Percentiles rank a stretch among this genome's conserved stretches.
These are phyloP conservation scores for Eretmochelys imbricata DNA, from an alignment of 2,113 vertebrate species.

Conservation along the genomic window DNA sequence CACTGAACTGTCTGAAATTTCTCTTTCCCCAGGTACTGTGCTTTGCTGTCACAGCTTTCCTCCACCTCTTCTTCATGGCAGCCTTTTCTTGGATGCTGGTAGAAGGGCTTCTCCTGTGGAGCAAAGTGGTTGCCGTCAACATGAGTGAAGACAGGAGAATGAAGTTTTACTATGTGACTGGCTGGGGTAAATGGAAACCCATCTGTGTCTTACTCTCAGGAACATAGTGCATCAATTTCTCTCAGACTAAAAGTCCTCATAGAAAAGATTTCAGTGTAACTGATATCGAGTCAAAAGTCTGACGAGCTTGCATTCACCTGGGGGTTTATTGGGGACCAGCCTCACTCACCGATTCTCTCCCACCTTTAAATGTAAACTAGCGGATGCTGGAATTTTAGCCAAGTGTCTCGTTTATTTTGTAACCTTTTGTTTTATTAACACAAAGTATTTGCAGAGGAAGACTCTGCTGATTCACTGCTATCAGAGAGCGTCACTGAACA, in stretches of 20 bases:
- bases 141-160: conserved; percentile 87
- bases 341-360: not conserved
- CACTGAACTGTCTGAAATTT: not conserved
- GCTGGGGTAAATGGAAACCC: conserved; percentile 85
- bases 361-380: not conserved
- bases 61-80: conserved; percentile 92
- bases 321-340: accelerated
- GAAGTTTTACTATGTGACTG: conserved; percentile 87
- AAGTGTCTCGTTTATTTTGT: not conserved
- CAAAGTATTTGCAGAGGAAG: not conserved
- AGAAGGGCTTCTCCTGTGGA: conserved; percentile 93
- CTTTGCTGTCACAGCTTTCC: conserved; percentile 82
- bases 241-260: not conserved
- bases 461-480: not conserved
- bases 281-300: not conserved
- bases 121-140: conserved; percentile 92
- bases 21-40: conserved; percentile 79
- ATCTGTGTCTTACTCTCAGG: not conserved
- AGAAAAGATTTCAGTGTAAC: not conserved
- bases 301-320: not conserved
- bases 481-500: not conserved
- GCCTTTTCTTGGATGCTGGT: conserved; percentile 96
- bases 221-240: not conserved
- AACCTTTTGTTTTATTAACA: not conserved
- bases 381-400: not conserved